Conservation (phyloP, 2,888 invertebrate genomes). For the Lepidonotus clava region DNA sequence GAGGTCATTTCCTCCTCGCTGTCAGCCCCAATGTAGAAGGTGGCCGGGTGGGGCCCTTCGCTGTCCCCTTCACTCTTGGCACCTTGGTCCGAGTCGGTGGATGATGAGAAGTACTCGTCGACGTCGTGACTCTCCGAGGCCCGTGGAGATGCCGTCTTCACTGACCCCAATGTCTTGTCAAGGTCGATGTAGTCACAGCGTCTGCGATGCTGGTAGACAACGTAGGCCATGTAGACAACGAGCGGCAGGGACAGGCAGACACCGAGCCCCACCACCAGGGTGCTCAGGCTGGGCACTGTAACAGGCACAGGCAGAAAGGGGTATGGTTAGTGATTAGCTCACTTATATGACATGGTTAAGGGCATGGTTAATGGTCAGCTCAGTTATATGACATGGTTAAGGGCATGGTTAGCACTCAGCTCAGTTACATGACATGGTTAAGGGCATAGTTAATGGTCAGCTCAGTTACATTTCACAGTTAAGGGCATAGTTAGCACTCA, state of each 20-base stretch:
- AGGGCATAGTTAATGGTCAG: no score
- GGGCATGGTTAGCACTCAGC: no score
- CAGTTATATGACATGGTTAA: no score
- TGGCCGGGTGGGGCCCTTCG: neutral
- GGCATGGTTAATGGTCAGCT: no score
- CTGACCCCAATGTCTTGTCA: neutral
- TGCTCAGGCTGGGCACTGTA: no score
- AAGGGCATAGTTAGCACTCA: no score
- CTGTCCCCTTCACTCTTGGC: neutral
- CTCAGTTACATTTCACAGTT: no score
- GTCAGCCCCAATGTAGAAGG: neutral
- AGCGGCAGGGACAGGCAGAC: neutral
- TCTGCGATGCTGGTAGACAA: neutral
- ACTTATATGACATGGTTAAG: no score
- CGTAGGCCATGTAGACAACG: neutral
- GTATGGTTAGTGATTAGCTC: no score
- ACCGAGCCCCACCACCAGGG: neutral
- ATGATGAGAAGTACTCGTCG: neutral
- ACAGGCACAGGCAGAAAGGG: no score
- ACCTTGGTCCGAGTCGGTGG: neutral
- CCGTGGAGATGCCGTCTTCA: neutral
- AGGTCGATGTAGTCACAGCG: conserved; percentile 1
- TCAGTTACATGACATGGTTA: no score
- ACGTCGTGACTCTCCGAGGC: neutral
- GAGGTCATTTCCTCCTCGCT: conserved; percentile 36